Base-by-base conservation (phyloP, 2,888 invertebrate species). In the Neoscelio sp. region DNA sequence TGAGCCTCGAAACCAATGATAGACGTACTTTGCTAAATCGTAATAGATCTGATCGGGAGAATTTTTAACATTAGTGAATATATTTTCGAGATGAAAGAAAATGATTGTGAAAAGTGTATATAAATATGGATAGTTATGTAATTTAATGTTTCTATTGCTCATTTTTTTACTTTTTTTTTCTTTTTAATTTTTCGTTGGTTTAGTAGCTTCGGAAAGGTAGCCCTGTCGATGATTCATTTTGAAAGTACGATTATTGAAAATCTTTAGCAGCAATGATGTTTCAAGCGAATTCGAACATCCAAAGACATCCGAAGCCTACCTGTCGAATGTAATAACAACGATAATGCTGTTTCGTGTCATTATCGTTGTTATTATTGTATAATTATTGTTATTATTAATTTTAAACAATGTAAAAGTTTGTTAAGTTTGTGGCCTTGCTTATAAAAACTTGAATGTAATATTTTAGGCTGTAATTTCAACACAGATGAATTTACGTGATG, bases 381-480 rank as follows among this genome's bases (percentile, higher is more conserved):
- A 65, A 65, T 38, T 58, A 50, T 67, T 77, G 79, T 78, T 81
- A 81, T 62, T 33, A 46, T 81, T 81, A 78, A 75, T 78, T 65
- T 75, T 75, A 81, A 75, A 68, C 73, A 62, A 62, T 90, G 89
- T 90, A 89, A 88, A 89, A 89, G 89, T 89, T 90, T 90, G 90
- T 90, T 90, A 89, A 90, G 90, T 90, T 90, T 90, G 89, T 89
- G 89, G 88, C 88, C 87, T 89, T 89, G 89, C 90, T 90, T 90
- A 88, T 86, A 83, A 84, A n/a, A 85, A 83, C 83, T 87, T 85
- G 85, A 85, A 84, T 89, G 87, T 89, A 89, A 86, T 90, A 89
- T 88, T 89, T 88, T 90, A 89, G 87, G 87, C 85, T 89, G 88
- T 90, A 90, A 88, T 84, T 85, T 86, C 85, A 86, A 89, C 42